Base-by-base conservation (phyloP, 2,888 invertebrate species). In the Mellilla xanthometata region DNA sequence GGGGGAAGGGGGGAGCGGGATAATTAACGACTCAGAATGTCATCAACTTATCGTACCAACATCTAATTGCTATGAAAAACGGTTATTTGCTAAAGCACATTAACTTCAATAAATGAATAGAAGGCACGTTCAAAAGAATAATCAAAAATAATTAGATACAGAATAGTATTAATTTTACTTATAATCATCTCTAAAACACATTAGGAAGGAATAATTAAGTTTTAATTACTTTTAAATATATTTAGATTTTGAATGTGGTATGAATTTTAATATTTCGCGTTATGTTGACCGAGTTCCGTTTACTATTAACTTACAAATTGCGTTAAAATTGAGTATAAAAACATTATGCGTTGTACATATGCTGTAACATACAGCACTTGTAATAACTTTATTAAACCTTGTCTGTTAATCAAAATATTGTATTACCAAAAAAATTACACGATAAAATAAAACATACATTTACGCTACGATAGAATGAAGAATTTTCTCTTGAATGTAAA, bases 11-110 rank as follows among this genome's bases (percentile, higher is more conserved):
- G 45, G 24, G 30, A 31, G 31, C 12, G 7, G 29, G n/a, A 50
- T 49, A 43, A 53, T 49, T 53, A 53, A 46, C 34, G 34, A 39
- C 27, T 12, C 7, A 32, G 38, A 22, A 42, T 47, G 23, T 48
- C 39, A 42, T 48, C 47, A 19, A 36, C 12, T 41, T 48, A 52
- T 48, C 52, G 38, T 22, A 28, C 28, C n/a, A n/a, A 47, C 36
- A 22, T 47, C 27, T 47, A 47, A 32, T 28, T 41, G 35, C 35
- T 35, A 23, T 40, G 22, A 47, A 45, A 36, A 39, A 42, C 13
- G 12, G 45, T 31, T 43, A 28, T 41, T 28, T 8, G 23, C 23
- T 29, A 33, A 46, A 22, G 15, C 12, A 19, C 19, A 19, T 36
- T 22, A 28, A 15, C 27, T 24, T n/a, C 7, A 24, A 19, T 19